Base-by-base conservation (phyloP, 2,113 vertebrate genomes). In the Anhinga anhinga region DNA sequence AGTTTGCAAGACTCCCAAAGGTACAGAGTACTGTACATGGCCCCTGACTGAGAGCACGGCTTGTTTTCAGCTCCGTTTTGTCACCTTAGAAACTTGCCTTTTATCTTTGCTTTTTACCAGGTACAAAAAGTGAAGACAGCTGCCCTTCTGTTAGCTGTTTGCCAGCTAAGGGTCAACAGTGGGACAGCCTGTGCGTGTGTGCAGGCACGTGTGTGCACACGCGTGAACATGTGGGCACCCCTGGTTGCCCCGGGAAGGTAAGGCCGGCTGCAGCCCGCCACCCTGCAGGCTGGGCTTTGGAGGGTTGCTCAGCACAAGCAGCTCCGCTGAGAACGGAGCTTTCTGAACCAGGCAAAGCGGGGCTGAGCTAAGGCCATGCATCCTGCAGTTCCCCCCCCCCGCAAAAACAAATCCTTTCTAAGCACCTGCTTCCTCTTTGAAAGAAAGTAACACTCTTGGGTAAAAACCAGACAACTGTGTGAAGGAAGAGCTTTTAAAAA, bases 11-110 rank as follows among this genome's bases (percentile, higher is more conserved):
- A 56, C 8, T 53, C 18, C 15, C 38, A 12, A 62, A 30, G 65
- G 11, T 27, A 4, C 27, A 30, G 14, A 18, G 32, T 25, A 2
- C 32, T 5, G 14, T 4, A 1, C 22, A 3, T 0, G 0, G 56
- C 36, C 30, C 14, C 7, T 20, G 23, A 32, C 16, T 36, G 18
- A 53, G 38, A 20, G n/a, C 0, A 0, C 17, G 1, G 0, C 40
- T 76, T 44, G 47, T 40, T 78, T 66, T 45, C 34, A 44, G 9
- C 32, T 49, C 71, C 0, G 0, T 19, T 77, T 38, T 38, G 32
- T n/a, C 79, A 38, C 52, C 29, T 38, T 0, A n/a, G 38, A 67
- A 50, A 49, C 34, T 30, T 13, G 12, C 10, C 32, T 53, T 40
- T 45, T 38, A 9, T 32, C 34, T 85, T 70, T n/a, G 13, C 10